Evolutionary conservation across 2,797 vertebrate genomes (phyloP).

Genomic region (Hephaestus fuliginosus): DNA sequence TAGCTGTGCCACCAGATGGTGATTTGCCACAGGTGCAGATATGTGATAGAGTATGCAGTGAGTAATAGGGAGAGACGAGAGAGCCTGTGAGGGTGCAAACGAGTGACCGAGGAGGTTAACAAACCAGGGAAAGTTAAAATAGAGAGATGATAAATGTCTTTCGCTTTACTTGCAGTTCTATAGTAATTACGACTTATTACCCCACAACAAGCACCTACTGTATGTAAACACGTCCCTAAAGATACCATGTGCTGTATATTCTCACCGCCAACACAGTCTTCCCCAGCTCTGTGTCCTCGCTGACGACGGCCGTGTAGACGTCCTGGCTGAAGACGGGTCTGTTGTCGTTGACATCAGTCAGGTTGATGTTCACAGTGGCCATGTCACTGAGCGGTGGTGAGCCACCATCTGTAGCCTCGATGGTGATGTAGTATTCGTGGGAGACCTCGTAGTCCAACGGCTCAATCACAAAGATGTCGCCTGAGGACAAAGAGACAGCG

Average conservation of each 20-base stretch:
- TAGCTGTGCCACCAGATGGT: slow-evolving; percentile 75
- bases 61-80: slow-evolving; percentile 60
- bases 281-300: slow-evolving; percentile 92
- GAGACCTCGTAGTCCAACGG: slow-evolving; percentile 93
- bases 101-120: slow-evolving; percentile 42
- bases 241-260: background rate
- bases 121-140: slow-evolving; percentile 21
- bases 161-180: background rate
- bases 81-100: slow-evolving; percentile 26
- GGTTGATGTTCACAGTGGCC: slow-evolving; percentile 94
- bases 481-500: slow-evolving; percentile 72
- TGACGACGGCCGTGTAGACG: slow-evolving; percentile 92
- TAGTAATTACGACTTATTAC: slow-evolving; percentile 33
- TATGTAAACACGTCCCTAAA: background rate
- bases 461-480: slow-evolving; percentile 93
- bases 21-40: slow-evolving; percentile 76
- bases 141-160: slow-evolving; percentile 14
- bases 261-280: slow-evolving; percentile 90
- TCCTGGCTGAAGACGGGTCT: slow-evolving; percentile 92
- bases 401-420: slow-evolving; percentile 96
- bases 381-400: slow-evolving; percentile 94
- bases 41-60: slow-evolving; percentile 60
- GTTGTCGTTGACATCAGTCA: slow-evolving; percentile 98
- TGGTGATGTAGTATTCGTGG: slow-evolving; percentile 95
- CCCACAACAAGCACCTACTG: slow-evolving; percentile 9